Base-by-base conservation (phyloP, 1,140 invertebrate species). In the Drosophila athabasca region DNA sequence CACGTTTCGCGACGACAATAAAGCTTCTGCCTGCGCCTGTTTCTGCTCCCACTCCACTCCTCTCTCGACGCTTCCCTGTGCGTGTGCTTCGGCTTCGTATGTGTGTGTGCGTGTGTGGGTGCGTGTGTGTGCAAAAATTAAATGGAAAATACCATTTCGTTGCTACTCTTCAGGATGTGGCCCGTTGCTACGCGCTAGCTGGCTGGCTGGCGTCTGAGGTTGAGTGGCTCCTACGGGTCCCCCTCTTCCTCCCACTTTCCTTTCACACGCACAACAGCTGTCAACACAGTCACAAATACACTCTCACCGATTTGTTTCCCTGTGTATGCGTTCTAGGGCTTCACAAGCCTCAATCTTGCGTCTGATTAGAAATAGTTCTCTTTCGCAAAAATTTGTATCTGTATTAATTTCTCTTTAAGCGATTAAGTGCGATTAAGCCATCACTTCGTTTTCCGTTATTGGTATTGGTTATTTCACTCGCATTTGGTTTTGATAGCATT, bases 141-240 rank as follows among this genome's bases (percentile, higher is more conserved):
- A 88, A 87, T 78, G 83, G 62, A 82, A 85, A 87, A 82, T 78
- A 75, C 69, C 76, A 85, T 82, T 75, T 65, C 31, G 59, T 55
- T 57, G 53, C 72, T 53, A 48, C 64, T 64, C 52, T 59, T 35
- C 55, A 85, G 74, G 82, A 85, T 82, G 74, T 85, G 62, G 35
- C 61, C 62, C 62, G 59, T 62, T 64, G 77, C 71, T 79, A 65
- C 60, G 76, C 77, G 66, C 64, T 71, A 22, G 44, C 73, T 71
- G 66, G 66, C 64, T 71, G 29, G 44, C 73, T 71, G 66, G 66
- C 64, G 51, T 69, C 67, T 69, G 66, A 69, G 66, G 64, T 55
- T 69, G 64, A 69, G 66, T 69, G 51, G 61, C 80, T 53, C 3
- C 52, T 54, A 29, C 26, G 22, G 8, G 4, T 15, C 13, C 22